These are phyloP conservation scores for Oithona nana DNA, from an alignment of 2,888 invertebrate species.

Conservation along the genomic window DNA sequence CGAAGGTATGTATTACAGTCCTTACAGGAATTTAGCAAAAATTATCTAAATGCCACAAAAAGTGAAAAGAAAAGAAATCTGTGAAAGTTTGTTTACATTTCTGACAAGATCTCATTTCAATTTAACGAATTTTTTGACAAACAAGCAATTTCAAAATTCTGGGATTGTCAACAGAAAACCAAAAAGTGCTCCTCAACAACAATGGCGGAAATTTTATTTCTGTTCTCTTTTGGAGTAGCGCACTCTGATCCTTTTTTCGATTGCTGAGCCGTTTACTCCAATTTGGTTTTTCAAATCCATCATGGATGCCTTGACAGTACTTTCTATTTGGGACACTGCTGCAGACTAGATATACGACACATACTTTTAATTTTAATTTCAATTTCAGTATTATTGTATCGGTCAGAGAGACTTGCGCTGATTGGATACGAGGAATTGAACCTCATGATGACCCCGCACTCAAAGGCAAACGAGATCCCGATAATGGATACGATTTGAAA, in stretches of 20 bases:
- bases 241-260: too few species aligned
- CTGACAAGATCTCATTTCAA: too few species aligned
- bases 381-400: constrained; percentile 75
- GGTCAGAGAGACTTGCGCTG: constrained; percentile 88
- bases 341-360: too few species aligned
- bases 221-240: too few species aligned
- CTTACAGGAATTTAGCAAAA: not conserved
- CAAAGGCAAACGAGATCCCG: constrained; percentile 81
- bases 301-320: too few species aligned
- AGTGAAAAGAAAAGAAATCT: not conserved
- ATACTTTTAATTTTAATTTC: too few species aligned
- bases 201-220: constrained; percentile 6
- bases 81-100: too few species aligned
- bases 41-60: too few species aligned
- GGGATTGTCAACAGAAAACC: not conserved
- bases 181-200: too few species aligned
- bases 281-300: too few species aligned
- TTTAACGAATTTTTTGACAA: too few species aligned
- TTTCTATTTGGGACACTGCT: too few species aligned
- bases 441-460: constrained; percentile 76
- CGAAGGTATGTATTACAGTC: constrained; percentile 36
- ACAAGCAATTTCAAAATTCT: not conserved
- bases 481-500: constrained; percentile 74
- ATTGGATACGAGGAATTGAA: constrained; percentile 81
- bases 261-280: constrained; percentile 12